Base-by-base conservation (phyloP, 2,797 vertebrate genomes). In the Leptoclinus maculatus region DNA sequence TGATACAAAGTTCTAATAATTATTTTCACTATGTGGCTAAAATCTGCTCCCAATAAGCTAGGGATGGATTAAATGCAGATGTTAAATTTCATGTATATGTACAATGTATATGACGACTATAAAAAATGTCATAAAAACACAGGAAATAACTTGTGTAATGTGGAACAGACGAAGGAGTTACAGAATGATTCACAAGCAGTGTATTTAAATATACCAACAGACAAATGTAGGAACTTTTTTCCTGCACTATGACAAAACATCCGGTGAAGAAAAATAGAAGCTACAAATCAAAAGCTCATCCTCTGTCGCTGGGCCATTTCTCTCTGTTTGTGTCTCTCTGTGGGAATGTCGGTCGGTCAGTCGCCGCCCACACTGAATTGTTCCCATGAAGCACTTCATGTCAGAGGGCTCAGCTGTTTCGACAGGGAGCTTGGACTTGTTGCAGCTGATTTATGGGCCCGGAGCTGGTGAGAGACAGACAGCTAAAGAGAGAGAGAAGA, bases 381-480 rank as follows among this genome's bases (percentile, higher is more conserved):
- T 74, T 85, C 85, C 57, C 66, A 54, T 19, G 36, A 74, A 76
- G 39, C 47, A 8, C 65, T 41, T 70, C 67, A 27, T 74, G 47
- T 85, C 82, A 70, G 49, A 74, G 32, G 67, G 41, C 74, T 76
- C 69, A 23, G 71, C 74, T 76, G 74, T 87, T 88, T 75, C 84
- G 79, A 84, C 79, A 54, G 5, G 36, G 67, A 49, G 76, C 21
- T 83, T 34, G 51, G 78, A 86, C 80, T 82, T 78, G 72, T 79
- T 83, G 71, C 60, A 7, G 43, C 67, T 88, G 66, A 94, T 94
- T 93, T 89, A 91, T 87, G 87, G 62, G 66, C 75, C 73, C 80
- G 70, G 73, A 79, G 58, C 69, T 25, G 66, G 34, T 12, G 54
- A 53, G 58, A 76, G 72, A 81, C 62, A 57, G 60, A 79, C n/a